These are phyloP conservation scores for Drosophila sucinea DNA, from an alignment of 1,140 invertebrate genomes.

Conservation along the genomic window DNA sequence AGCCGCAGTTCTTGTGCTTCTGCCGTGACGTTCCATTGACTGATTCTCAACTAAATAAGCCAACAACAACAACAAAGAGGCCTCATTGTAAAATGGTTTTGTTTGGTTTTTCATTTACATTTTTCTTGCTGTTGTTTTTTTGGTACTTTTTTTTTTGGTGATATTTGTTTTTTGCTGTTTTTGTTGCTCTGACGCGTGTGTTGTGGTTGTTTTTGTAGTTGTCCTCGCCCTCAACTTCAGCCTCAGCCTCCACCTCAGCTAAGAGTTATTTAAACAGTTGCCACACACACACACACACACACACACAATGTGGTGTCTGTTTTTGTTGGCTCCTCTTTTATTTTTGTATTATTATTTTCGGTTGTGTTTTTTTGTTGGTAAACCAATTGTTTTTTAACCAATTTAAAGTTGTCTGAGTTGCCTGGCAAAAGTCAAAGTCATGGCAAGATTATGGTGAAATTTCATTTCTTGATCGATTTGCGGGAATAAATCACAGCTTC, in stretches of 20 bases:
- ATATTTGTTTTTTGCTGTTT: slow-evolving; percentile 32
- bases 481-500: slow-evolving; percentile 42
- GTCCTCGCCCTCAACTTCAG: slow-evolving; percentile 25
- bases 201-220: slow-evolving; percentile 9
- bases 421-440: slow-evolving; percentile 53
- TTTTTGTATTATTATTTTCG: slow-evolving; percentile 6
- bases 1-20: slow-evolving; percentile 44
- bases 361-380: background rate
- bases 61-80: slow-evolving; percentile 46
- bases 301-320: slow-evolving; percentile 10
- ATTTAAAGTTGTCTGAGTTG: slow-evolving; percentile 10
- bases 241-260: slow-evolving; percentile 15
- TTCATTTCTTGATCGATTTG: slow-evolving; percentile 9
- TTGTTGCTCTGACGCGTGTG: slow-evolving; percentile 26
- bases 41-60: slow-evolving; percentile 64
- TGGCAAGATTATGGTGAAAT: slow-evolving; percentile 59
- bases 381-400: slow-evolving; percentile 21
- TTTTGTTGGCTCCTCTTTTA: slow-evolving; percentile 19
- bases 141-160: slow-evolving; percentile 28
- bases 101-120: slow-evolving; percentile 76
- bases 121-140: slow-evolving; percentile 43
- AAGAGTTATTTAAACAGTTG: slow-evolving; percentile 64
- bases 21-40: slow-evolving; percentile 78
- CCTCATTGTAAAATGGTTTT: slow-evolving; percentile 69
- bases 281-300: slow-evolving; percentile 3